A percentile compares a stretch with the other conserved stretches of the same genome.
Conservation (phyloP, 2,113 vertebrate genomes). For the Embiotoca jacksoni region DNA sequence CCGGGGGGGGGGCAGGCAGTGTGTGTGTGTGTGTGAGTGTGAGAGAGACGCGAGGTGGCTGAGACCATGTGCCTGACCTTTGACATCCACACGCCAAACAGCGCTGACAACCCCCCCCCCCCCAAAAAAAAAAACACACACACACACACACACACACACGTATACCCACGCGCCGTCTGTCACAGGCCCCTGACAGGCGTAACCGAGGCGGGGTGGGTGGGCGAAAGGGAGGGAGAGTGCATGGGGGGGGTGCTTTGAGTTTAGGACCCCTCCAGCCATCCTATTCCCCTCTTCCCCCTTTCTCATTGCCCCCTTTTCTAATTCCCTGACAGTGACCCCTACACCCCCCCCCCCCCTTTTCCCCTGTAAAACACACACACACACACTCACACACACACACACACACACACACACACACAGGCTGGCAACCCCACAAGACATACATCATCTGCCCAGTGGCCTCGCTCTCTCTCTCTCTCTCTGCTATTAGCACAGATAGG, state of each 20-base stretch:
- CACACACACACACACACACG: slow-evolving; percentile 53
- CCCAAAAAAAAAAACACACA: too few relatives aligned
- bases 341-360: background rate
- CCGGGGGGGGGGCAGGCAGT: slow-evolving; percentile 51
- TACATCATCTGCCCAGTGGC: slow-evolving; percentile 70
- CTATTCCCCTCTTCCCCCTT: slow-evolving; percentile 16
- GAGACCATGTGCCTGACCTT: slow-evolving; percentile 79
- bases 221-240: slow-evolving; percentile 28
- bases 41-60: slow-evolving; percentile 46
- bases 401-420: background rate
- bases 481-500: slow-evolving; percentile 63
- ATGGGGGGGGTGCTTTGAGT: slow-evolving; percentile 24
- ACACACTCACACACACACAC: slow-evolving; percentile 24
- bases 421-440: slow-evolving; percentile 58
- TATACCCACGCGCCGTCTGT: slow-evolving; percentile 80
- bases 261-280: slow-evolving; percentile 73
- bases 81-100: slow-evolving; percentile 81
- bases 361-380: background rate
- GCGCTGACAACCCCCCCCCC: slow-evolving; percentile 8
- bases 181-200: slow-evolving; percentile 78
- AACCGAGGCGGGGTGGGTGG: slow-evolving; percentile 72
- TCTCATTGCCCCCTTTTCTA: slow-evolving; percentile 59
- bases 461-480: slow-evolving; percentile 27
- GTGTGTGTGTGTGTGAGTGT: slow-evolving; percentile 42
- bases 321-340: slow-evolving; percentile 74